Conservation (phyloP, 2,888 invertebrate species). For the Nemotelus nigrinus region DNA sequence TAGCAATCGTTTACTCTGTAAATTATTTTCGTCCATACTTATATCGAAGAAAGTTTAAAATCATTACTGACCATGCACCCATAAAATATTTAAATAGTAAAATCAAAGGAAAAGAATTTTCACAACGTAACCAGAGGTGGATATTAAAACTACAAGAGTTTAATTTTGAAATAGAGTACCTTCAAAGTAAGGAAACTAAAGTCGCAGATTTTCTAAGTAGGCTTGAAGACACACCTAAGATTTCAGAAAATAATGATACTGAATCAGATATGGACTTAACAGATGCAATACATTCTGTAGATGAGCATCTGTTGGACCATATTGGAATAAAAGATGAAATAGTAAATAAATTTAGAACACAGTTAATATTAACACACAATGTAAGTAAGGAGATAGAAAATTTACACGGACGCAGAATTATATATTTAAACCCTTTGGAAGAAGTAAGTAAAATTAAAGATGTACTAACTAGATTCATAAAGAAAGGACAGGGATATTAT, state of each 20-base stretch:
- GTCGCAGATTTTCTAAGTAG: constrained; percentile 50
- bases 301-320: constrained; percentile 48
- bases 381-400: constrained; percentile 39
- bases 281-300: constrained; percentile 45
- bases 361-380: constrained; percentile 50
- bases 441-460: constrained; percentile 42
- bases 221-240: constrained; percentile 46
- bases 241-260: constrained; percentile 43
- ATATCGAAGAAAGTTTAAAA: not conserved
- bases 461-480: constrained; percentile 43
- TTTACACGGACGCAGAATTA: constrained; percentile 41
- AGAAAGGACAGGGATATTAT: constrained; percentile 47
- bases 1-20: not conserved
- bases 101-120: constrained; percentile 49
- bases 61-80: not conserved
- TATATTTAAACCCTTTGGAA: constrained; percentile 42
- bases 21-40: not conserved
- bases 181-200: constrained; percentile 29
- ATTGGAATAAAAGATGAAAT: constrained; percentile 50
- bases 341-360: constrained; percentile 50
- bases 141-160: constrained; percentile 48
- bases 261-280: constrained; percentile 45
- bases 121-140: constrained; percentile 48
- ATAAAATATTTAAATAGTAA: constrained; percentile 47
- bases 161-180: constrained; percentile 48